Conservation (phyloP, 1,140 invertebrate genomes). For the Polyergus mexicanus region DNA sequence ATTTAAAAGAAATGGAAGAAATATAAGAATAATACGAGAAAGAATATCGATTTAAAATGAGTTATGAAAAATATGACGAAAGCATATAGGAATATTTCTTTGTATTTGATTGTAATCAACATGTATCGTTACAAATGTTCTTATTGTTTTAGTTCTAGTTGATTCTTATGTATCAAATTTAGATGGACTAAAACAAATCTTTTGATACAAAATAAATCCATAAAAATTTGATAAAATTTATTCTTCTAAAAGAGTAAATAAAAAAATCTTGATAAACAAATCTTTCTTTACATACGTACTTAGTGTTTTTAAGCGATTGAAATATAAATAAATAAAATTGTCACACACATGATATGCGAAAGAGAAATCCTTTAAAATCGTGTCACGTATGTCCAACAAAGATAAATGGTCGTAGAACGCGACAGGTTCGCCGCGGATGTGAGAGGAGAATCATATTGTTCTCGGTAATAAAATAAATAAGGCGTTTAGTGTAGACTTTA, state of each 20-base stretch:
- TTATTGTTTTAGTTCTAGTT: too few relatives aligned
- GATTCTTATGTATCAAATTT: constrained; percentile 38
- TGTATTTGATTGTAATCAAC: constrained; percentile 19
- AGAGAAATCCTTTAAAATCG: constrained; percentile 13
- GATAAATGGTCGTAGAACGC: neutral
- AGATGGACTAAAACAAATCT: constrained; percentile 19
- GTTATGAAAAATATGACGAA: neutral
- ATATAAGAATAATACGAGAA: neutral
- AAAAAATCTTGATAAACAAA: constrained; percentile 13
- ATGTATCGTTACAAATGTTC: constrained; percentile 37
- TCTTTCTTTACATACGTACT: neutral
- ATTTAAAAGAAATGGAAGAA: constrained; percentile 16
- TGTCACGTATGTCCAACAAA: neutral
- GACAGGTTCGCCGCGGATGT: constrained; percentile 4
- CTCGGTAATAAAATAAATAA: constrained; percentile 54
- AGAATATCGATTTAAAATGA: constrained; percentile 1
- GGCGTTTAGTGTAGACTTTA: constrained; percentile 28
- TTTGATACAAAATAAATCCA: neutral
- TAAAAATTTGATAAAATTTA: constrained; percentile 14
- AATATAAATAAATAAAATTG: constrained; percentile 34
- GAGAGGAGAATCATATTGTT: constrained; percentile 25
- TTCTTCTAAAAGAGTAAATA: neutral
- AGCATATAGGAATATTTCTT: constrained; percentile 7
- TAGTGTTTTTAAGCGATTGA: neutral
- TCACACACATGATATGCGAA: constrained; percentile 7